Conservation (phyloP, 2,888 invertebrate genomes). For the Neelides folsomi region DNA sequence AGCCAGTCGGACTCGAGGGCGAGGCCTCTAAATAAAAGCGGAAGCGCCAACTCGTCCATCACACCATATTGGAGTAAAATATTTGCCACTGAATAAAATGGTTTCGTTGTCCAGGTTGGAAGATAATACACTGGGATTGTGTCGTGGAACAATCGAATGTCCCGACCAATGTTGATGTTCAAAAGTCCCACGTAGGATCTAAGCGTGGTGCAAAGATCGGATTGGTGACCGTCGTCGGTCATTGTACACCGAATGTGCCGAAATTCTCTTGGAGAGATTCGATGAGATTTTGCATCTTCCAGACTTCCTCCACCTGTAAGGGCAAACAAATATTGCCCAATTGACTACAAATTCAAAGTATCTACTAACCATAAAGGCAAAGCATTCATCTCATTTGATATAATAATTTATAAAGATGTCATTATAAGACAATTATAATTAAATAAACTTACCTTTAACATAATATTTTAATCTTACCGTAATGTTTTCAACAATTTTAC, state of each 20-base stretch:
- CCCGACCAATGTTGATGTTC: conserved; percentile 27
- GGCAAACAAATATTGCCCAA: not conserved
- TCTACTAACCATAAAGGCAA: no score
- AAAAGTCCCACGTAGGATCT: conserved; percentile 30
- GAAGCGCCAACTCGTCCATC: conserved; percentile 34
- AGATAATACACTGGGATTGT: conserved; percentile 34
- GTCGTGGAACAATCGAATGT: conserved; percentile 32
- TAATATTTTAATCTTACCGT: no score
- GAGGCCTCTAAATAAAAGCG: conserved; percentile 33
- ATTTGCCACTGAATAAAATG: conserved; percentile 34
- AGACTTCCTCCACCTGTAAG: conserved; percentile 7
- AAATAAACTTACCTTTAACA: no score
- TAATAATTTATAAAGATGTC: no score
- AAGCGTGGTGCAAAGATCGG: conserved; percentile 33
- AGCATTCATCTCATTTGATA: no score
- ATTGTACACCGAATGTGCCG: conserved; percentile 34
- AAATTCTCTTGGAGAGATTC: conserved; percentile 33
- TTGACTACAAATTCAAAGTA: not conserved
- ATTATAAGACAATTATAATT: no score
- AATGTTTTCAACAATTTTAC: no score
- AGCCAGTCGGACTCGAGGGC: conserved; percentile 31
- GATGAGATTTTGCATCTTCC: conserved; percentile 30
- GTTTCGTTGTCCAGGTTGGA: conserved; percentile 31
- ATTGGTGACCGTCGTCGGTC: conserved; percentile 31
- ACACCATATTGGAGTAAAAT: conserved; percentile 34